A percentile compares a stretch with the other conserved stretches of the same genome.
phyloP scores from a whole-genome alignment of 2,113 vertebrate genomes.

The Abramis brama region DNA sequence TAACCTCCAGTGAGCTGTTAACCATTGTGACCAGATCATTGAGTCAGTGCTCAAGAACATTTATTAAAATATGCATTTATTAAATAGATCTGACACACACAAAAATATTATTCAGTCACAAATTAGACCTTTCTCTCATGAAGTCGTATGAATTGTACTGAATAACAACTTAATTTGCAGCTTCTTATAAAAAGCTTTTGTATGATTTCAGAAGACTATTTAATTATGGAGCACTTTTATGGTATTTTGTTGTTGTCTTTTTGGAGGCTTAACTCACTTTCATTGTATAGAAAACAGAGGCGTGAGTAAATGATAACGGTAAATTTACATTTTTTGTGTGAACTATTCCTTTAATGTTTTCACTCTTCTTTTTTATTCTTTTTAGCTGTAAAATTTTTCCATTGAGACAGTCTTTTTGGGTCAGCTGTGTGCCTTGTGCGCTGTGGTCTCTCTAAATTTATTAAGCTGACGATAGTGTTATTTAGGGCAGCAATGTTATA shows the following conservation, averaged over 20 bases:
- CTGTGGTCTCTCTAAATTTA: slow-evolving; percentile 20
- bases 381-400: neutral
- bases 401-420: slow-evolving; percentile 17
- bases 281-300: neutral
- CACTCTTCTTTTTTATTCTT: neutral
- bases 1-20: neutral
- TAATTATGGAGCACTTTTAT: neutral
- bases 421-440: slow-evolving; percentile 9
- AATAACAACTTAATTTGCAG: neutral
- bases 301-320: neutral
- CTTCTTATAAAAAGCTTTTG: no score
- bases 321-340: neutral
- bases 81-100: neutral
- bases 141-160: neutral
- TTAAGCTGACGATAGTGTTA: slow-evolving; percentile 24
- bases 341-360: neutral
- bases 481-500: slow-evolving; percentile 29
- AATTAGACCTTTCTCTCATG: neutral
- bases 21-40: neutral
- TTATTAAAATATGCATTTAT: neutral
- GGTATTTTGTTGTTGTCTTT: neutral
- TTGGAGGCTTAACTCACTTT: neutral
- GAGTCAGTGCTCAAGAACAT: neutral
- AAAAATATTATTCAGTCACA: neutral
- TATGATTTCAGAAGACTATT: no score